Evolutionary conservation across 2,888 invertebrate species (phyloP), one percentile per base, ranked within the genome.

Genomic region (Drepanosiphum platanoidis): DNA sequence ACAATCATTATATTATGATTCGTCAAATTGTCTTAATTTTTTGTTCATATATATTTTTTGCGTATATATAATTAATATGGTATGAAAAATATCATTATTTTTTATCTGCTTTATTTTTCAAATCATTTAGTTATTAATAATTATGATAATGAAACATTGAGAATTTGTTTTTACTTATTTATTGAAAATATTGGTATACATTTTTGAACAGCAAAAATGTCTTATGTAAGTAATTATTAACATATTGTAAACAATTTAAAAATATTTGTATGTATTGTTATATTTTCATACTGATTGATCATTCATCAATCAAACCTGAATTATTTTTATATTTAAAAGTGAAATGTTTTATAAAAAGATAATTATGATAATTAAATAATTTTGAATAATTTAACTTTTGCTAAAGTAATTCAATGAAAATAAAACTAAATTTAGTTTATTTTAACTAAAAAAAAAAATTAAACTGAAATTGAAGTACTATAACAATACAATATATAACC

Each of bases 41-140:
- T 68, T 78, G 34, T 70, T 70, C 15, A 64, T 61, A 58, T 61
- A 61, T 58, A 58, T 52, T 34, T 52, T 22, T 52, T 74, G 74
- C 52, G 15, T 66, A 52, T 80, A 58, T 71, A 52, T 81, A 58
- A 70, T 58, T 58, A 30, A 81, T 70, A 68, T 39, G 58, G 39
- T 81, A 81, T 32, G 58, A 30, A 58, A 39, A 8, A 30, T 66
- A 66, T 80, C 68, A 70, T 61, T 42, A 42, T 32, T 80, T 78
- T 68, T 80, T 52, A 80, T 68, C 46, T 52, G 68, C 68, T 68
- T 68, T 52, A 52, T 80, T 81, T 81, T 81, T 70, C 70, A 71
- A 79, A 70, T 71, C 27, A 71, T 81, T 79, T 71, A 81, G 70
- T 81, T 81, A 52, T 81, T 71, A 81, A 71, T 81, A 81, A 81